Percentiles rank a stretch among this genome's conserved stretches.
Evolutionary conservation across 2,888 invertebrate species (phyloP).

Genomic region (Eulithis testata): DNA sequence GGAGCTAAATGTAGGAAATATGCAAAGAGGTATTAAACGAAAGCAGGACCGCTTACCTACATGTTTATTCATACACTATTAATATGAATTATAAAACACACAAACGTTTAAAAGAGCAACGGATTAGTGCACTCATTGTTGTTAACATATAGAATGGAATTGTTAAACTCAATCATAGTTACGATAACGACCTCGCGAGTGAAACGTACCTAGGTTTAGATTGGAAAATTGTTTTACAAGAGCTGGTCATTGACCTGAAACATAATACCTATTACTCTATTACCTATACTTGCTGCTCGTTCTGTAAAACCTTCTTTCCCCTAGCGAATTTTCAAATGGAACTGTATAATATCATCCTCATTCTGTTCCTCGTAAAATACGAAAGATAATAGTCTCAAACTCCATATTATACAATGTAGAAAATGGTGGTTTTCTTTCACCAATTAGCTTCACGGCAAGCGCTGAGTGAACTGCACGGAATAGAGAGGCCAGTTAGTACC

Average conservation of each 20-base stretch:
- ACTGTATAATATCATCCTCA: conserved; percentile 8
- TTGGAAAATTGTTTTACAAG: conserved; percentile 58
- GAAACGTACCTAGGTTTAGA: conserved; percentile 45
- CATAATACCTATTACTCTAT: neutral
- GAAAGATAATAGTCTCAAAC: neutral
- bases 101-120: conserved; percentile 42
- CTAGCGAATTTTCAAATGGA: conserved; percentile 15
- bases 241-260: conserved; percentile 52
- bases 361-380: conserved; percentile 9
- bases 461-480: conserved; percentile 9
- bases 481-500: neutral
- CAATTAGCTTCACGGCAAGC: neutral
- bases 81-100: conserved; percentile 48
- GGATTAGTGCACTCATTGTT: conserved; percentile 44
- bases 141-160: conserved; percentile 42
- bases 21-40: conserved; percentile 47
- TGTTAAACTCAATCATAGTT: conserved; percentile 34
- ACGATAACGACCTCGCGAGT: conserved; percentile 39
- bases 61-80: conserved; percentile 46
- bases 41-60: conserved; percentile 52
- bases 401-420: conserved; percentile 6
- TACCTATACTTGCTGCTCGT: conserved; percentile 7
- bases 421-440: conserved; percentile 12
- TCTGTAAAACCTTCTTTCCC: conserved; percentile 5
- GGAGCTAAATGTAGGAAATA: conserved; percentile 44